A percentile compares a stretch with the other conserved stretches of the same genome.
Evolutionary conservation across 2,888 invertebrate genomes (phyloP).

Genomic region (Julus scandinavius): DNA sequence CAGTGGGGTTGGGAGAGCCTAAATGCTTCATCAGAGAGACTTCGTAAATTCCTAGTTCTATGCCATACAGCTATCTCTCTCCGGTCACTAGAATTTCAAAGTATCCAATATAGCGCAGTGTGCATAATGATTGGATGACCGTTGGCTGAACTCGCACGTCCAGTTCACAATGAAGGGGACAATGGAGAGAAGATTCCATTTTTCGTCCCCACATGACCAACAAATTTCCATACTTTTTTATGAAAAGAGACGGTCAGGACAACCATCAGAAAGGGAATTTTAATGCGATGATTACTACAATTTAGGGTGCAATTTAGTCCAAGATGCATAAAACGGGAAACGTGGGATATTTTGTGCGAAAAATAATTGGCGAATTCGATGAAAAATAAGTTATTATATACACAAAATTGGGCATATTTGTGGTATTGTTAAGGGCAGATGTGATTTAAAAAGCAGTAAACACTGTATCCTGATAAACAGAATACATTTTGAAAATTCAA

Average conservation of each 20-base stretch:
- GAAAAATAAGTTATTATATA: not conserved
- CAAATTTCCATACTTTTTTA: conserved; percentile 26
- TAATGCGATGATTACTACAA: conserved; percentile 10
- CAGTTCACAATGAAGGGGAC: conserved; percentile 28
- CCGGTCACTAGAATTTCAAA: conserved; percentile 50
- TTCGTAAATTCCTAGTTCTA: conserved; percentile 16
- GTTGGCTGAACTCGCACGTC: conserved; percentile 44
- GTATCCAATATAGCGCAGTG: conserved; percentile 43
- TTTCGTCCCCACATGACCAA: not conserved
- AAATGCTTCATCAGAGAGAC: conserved; percentile 27
- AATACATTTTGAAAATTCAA: too few relatives aligned
- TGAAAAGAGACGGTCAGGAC: conserved; percentile 1
- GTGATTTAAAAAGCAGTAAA: not conserved
- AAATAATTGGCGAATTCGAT: not conserved
- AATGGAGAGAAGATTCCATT: conserved; percentile 20
- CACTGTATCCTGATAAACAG: too few relatives aligned
- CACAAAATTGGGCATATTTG: not conserved
- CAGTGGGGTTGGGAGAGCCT: not conserved
- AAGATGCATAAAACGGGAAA: not conserved
- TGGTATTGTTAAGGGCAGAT: not conserved
- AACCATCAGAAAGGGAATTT: conserved; percentile 20
- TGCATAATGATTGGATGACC: conserved; percentile 50
- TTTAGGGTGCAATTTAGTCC: not conserved
- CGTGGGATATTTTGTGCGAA: not conserved
- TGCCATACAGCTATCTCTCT: not conserved